These are phyloP conservation scores for Heterotis niloticus DNA, from an alignment of 2,113 vertebrate species.

Conservation along the genomic window DNA sequence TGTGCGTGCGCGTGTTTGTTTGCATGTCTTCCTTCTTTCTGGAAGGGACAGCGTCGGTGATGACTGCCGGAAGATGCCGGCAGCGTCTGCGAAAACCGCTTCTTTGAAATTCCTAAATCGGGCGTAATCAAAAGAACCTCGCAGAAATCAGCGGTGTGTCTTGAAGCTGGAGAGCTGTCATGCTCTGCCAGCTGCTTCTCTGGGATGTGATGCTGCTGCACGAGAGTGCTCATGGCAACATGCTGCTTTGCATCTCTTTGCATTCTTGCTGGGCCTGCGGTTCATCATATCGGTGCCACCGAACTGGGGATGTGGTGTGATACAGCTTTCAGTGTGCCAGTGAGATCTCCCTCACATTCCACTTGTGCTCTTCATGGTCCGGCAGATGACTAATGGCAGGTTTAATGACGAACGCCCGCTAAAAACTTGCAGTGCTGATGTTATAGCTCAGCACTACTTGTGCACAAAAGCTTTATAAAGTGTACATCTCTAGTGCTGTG, in stretches of 20 bases:
- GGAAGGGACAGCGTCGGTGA: neutral
- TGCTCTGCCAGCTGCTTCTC: neutral
- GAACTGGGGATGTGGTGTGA: neutral
- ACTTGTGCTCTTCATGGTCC: too few relatives aligned
- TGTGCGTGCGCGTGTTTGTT: neutral
- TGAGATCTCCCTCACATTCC: neutral
- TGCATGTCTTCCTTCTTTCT: neutral
- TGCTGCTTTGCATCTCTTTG: neutral
- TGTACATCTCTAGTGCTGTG: too few relatives aligned
- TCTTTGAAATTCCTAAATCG: neutral
- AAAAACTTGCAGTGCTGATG: too few relatives aligned
- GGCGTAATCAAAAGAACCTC: neutral
- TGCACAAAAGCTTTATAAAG: too few relatives aligned
- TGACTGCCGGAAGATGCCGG: neutral
- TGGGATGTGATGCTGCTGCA: neutral
- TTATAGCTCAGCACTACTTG: neutral
- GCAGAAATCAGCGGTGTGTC: neutral
- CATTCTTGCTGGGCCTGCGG: neutral
- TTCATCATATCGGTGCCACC: neutral
- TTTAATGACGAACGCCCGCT: too few relatives aligned
- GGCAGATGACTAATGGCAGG: too few relatives aligned
- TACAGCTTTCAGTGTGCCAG: neutral
- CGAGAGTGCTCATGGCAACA: neutral
- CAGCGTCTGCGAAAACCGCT: neutral
- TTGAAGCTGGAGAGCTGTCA: neutral